Base-by-base conservation (phyloP, 1,140 invertebrate species). In the Drosophila chauvacae region DNA sequence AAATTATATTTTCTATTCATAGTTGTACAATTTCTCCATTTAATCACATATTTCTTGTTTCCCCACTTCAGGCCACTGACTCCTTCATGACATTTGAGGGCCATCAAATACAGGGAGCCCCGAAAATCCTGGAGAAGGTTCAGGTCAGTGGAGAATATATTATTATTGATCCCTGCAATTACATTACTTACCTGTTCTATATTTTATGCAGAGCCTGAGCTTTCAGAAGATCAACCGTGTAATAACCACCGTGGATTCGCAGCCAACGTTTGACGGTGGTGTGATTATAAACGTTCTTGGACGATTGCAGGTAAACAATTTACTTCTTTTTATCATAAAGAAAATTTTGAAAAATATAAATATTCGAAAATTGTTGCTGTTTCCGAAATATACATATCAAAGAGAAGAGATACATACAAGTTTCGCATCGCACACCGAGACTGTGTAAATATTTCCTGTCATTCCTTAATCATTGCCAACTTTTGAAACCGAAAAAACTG, bases 81-180 rank as follows among this genome's bases (percentile, higher is more conserved):
- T 98, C 97, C 1, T 97, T 98, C 87, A 98, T 99, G 97, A 97
- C 97, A 28, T 99, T 98, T 93, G 98, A 99, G 94, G 98, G 97
- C 47, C 94, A 96, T 56, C 97, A 98, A 93, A 94, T 98, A 75
- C 97, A 98, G 94, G 98, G 98, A 92, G 95, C 96, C 82, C 93
- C 95, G 73, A 98, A 98, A 94, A 98, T 99, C 85, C 96, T 98
- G 95, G 97, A 98, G 94, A 98, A 98, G 94, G 94, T 98, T 90
- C 96, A 95, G 94, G 97, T 98, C 93, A 96, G 96, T 79, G 4
- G 30, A 6, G 3, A 16, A 16, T 26, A 20, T 37, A 37, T 20
- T 10, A 48, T n/a, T n/a, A 10, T 16, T 48, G 11, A 37, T 13
- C 4, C 11, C 33, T 16, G 2, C 0, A 2, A 28, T 10, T 10